Base-by-base conservation (phyloP, 2,113 vertebrate genomes). In the Piaya cayana region DNA sequence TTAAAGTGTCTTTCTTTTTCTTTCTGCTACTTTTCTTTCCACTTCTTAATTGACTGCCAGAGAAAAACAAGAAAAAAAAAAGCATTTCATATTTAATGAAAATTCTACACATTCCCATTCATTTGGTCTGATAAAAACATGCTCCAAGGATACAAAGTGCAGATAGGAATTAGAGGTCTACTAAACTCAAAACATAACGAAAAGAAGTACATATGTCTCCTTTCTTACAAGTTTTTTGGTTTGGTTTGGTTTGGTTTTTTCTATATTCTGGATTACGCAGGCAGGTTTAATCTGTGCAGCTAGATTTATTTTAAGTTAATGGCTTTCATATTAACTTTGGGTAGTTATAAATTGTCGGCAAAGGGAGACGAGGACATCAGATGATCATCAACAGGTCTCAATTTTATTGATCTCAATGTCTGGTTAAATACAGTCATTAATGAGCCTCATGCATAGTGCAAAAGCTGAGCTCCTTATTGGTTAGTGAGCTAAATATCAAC, bases 21-120 rank as follows among this genome's bases (percentile, higher is more conserved):
- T 94, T 96, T 95, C 59, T 97, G 94, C 74, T 98, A 98, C 82
- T 96, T 98, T 74, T 96, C 92, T 97, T 98, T 99, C 99, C 99
- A 99, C 52, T 96, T 98, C 71, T 97, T 97, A 97, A 99, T 99
- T 86, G 99, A 98, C 99, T 99, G 86, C 19, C 79, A 49, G 5
- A 90, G 78, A 53, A 68, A 7, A 90, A 34, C 10, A 58, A 30
- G 42, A 60, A 12, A 9, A 79, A 58, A n/a, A 81, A 45, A 22
- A 59, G 5, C 5, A 88, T 86, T 67, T 80, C 2, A 60, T 16
- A 45, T 45, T 19, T 45, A 45, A 45, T 45, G 23, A 87, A 58
- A 91, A 53, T 56, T 43, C 49, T 70, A 79, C 15, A 50, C 6
- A 9, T 39, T 75, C 26, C 8, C 1, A 1, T 56, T 64, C 9